phyloP scores from a whole-genome alignment of 37 sponge, comb jelly and placozoan species.

The Ianthella basta region DNA sequence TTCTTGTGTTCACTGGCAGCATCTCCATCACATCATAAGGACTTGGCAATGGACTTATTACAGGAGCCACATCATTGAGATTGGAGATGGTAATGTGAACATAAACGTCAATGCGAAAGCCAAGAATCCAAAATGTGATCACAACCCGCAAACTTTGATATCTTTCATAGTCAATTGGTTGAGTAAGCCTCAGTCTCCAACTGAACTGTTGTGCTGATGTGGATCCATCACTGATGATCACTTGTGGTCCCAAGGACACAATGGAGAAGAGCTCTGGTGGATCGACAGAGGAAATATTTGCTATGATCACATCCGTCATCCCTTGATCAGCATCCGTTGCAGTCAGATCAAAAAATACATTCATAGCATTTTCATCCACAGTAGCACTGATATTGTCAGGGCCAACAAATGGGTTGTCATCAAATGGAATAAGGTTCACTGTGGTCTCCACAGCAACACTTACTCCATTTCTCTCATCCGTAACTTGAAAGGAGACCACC shows the following conservation, averaged over 20 bases:
- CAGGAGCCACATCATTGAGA: conserved; percentile 22
- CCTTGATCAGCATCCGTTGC: conserved; percentile 29
- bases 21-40: not conserved
- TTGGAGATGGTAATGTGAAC: not conserved
- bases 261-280: not conserved
- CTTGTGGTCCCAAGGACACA: not conserved
- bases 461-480: conserved; percentile 46
- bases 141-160: not conserved
- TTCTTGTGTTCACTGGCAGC: conserved; percentile 32
- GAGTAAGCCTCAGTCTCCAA: conserved; percentile 4
- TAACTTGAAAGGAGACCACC: conserved; percentile 47
- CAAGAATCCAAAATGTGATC: not conserved
- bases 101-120: not conserved
- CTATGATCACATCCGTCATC: not conserved
- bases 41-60: not conserved
- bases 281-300: not conserved
- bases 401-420: conserved; percentile 60
- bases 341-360: not conserved
- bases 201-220: not conserved
- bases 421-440: conserved; percentile 52
- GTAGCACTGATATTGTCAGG: not conserved
- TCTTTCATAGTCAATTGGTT: not conserved
- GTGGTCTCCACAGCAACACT: conserved; percentile 34
- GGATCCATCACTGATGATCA: conserved; percentile 16
- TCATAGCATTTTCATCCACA: not conserved